Evolutionary conservation across 2,797 vertebrate genomes (phyloP).

Genomic region (Enteromius trimaculatus): DNA sequence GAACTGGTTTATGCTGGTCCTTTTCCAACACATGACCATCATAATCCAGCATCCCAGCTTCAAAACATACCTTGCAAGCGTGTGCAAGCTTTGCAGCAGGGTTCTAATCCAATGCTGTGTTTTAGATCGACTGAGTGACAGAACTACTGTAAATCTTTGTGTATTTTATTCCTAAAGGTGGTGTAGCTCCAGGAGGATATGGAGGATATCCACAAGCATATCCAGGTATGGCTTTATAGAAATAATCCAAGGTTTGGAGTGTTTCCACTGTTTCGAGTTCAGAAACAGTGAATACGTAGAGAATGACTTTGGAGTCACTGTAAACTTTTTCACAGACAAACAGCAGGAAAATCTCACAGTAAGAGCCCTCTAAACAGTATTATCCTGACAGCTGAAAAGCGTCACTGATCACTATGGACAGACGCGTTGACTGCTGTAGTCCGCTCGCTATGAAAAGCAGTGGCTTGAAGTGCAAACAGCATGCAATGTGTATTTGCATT

Average conservation of each 20-base stretch:
- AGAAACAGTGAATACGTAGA: neutral
- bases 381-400: constrained; percentile 14
- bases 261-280: no score
- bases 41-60: no score
- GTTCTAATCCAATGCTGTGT: neutral
- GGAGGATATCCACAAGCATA: constrained; percentile 74
- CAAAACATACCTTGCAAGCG: no score
- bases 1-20: no score
- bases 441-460: constrained; percentile 45
- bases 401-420: constrained; percentile 5
- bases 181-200: constrained; percentile 68
- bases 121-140: no score
- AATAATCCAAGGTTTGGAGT: no score
- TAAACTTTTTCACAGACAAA: neutral
- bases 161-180: constrained; percentile 55
- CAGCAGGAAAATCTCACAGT: neutral
- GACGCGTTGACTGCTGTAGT: neutral
- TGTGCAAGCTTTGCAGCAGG: no score
- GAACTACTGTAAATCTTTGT: neutral
- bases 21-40: no score
- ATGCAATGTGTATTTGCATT: constrained; percentile 47
- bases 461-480: constrained; percentile 44
- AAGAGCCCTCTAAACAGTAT: neutral
- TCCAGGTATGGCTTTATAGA: constrained; percentile 67
- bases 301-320: neutral